Evolutionary conservation across 2,797 vertebrate genomes (phyloP).

Genomic region (Glyptemys insculpta): DNA sequence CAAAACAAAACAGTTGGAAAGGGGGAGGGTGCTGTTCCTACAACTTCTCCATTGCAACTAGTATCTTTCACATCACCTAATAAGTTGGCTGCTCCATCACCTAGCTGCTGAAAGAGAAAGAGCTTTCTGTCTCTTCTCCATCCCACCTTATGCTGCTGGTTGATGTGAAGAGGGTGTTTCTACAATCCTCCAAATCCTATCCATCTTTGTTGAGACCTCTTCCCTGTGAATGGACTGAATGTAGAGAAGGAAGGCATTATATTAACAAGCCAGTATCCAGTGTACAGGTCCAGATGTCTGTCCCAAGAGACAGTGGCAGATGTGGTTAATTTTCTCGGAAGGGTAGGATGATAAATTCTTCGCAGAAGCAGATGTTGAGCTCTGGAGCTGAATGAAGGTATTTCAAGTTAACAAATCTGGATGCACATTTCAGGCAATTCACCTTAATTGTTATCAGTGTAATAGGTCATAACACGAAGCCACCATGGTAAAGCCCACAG

Average conservation of each 20-base stretch:
- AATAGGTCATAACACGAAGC: not conserved
- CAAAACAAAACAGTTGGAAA: not conserved
- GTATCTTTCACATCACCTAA: not conserved
- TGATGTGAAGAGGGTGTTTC: not conserved
- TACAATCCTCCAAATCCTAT: accelerated
- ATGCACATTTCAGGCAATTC: not conserved
- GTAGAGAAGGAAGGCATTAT: accelerated
- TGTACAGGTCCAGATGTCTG: not conserved
- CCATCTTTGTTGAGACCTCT: not conserved
- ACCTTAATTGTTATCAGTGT: not conserved
- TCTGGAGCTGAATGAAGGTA: slow-evolving; percentile 12
- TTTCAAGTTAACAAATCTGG: not conserved
- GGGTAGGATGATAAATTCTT: not conserved
- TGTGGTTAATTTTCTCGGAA: accelerated
- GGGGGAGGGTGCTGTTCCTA: not conserved
- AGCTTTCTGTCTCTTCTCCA: accelerated
- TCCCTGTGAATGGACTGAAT: accelerated
- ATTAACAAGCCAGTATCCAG: not conserved
- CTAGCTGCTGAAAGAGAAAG: accelerated
- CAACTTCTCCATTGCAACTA: not conserved
- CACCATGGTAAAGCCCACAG: not conserved
- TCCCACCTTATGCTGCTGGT: accelerated
- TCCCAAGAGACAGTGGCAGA: not conserved
- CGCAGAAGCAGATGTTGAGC: not conserved
- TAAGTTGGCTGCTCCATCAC: accelerated